These are phyloP conservation scores for Scaptomyza hsui DNA, from an alignment of 1,140 invertebrate genomes.

Conservation along the genomic window DNA sequence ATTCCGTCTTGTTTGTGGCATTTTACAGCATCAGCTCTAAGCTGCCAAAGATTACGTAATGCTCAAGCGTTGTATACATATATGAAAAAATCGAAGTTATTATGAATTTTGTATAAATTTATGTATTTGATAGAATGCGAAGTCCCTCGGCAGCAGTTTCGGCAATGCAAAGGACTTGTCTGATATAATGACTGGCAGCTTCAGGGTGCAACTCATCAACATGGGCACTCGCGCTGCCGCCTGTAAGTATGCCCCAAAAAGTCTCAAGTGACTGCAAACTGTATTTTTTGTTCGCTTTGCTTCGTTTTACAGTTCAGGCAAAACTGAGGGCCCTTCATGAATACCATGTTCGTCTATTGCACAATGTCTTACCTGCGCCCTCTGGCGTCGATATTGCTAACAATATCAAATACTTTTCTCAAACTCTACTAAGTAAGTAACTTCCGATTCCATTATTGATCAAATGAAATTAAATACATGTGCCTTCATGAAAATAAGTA, in stretches of 20 bases:
- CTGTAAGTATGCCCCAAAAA: constrained; percentile 86
- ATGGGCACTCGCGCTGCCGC: constrained; percentile 90
- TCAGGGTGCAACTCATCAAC: constrained; percentile 88
- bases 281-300: neutral
- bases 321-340: constrained; percentile 98
- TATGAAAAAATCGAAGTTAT: constrained; percentile 1
- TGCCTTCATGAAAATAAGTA: too few relatives aligned
- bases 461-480: neutral
- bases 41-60: constrained; percentile 53
- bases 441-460: too few relatives aligned
- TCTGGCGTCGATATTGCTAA: constrained; percentile 98
- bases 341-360: constrained; percentile 95
- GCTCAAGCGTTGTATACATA: neutral
- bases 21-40: constrained; percentile 29
- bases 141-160: constrained; percentile 83
- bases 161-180: constrained; percentile 83
- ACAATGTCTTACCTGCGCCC: constrained; percentile 95
- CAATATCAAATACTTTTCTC: constrained; percentile 98
- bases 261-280: constrained; percentile 43
- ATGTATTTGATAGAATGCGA: constrained; percentile 70
- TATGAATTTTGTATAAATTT: constrained; percentile 2
- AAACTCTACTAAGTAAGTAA: constrained; percentile 97
- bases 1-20: neutral
- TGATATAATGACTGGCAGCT: constrained; percentile 84
- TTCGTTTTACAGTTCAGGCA: constrained; percentile 92